Conservation (phyloP, 2,113 vertebrate genomes). For the Lasiurus cinereus region DNA sequence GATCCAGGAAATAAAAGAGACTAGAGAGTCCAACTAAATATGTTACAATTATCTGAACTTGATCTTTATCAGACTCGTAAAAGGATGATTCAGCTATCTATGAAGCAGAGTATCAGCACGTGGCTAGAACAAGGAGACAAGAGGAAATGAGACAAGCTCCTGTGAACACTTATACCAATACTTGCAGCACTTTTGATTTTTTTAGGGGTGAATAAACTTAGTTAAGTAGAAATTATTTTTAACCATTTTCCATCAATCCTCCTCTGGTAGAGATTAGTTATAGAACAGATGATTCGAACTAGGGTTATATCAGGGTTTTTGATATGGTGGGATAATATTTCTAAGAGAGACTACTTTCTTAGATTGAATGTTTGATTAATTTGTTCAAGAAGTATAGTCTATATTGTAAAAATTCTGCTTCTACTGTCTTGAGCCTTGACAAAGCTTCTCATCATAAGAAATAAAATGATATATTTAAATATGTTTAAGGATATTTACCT, state of each 20-base stretch:
- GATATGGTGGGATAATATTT: conserved; percentile 60
- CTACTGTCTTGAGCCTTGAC: conserved; percentile 47
- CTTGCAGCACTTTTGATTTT: conserved; percentile 78
- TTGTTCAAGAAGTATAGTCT: conserved; percentile 59
- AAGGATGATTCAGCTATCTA: conserved; percentile 73
- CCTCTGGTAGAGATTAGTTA: conserved; percentile 75
- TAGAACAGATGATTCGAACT: conserved; percentile 59
- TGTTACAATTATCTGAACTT: conserved; percentile 76
- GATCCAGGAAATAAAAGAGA: conserved; percentile 75
- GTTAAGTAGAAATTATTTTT: conserved; percentile 83
- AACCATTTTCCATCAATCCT: conserved; percentile 79
- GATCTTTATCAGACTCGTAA: conserved; percentile 77
- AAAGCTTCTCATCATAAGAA: conserved; percentile 57
- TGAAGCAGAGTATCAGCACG: conserved; percentile 71
- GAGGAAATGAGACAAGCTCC: conserved; percentile 78
- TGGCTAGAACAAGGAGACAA: conserved; percentile 75
- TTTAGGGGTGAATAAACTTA: conserved; percentile 80
- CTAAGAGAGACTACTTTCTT: conserved; percentile 58
- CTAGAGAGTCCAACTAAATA: conserved; percentile 76
- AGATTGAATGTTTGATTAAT: conserved; percentile 62
- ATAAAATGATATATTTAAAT: conserved; percentile 56
- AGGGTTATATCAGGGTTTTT: conserved; percentile 62
- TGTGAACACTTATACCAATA: conserved; percentile 73
- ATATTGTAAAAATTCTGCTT: conserved; percentile 53
- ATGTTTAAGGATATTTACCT: conserved; percentile 64